These are phyloP conservation scores for Saiga tatarica DNA, from an alignment of 2,113 vertebrate species.

Conservation along the genomic window DNA sequence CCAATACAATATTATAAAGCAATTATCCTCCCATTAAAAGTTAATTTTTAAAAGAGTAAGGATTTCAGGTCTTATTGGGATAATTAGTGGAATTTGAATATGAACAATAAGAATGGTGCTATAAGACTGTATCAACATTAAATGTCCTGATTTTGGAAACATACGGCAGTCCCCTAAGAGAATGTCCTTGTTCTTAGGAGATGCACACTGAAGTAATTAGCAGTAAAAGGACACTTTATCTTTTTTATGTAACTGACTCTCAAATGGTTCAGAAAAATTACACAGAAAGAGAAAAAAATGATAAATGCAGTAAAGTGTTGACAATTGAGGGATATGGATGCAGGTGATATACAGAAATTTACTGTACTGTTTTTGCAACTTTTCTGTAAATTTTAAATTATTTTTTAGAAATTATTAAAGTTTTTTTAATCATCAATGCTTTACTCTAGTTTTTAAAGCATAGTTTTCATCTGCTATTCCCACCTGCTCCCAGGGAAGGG, in stretches of 20 bases:
- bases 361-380: neutral
- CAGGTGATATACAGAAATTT: neutral
- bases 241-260: neutral
- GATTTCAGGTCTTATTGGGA: neutral
- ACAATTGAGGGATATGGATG: too few species aligned
- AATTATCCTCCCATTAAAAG: neutral
- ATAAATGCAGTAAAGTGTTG: neutral
- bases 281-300: neutral
- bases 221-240: neutral
- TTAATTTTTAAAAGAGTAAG: neutral
- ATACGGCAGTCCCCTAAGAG: neutral
- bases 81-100: neutral
- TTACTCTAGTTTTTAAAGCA: neutral
- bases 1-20: neutral
- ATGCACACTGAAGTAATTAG: neutral
- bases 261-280: neutral
- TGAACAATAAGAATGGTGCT: neutral
- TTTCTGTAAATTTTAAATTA: neutral
- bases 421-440: neutral
- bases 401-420: neutral
- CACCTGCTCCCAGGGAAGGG: neutral
- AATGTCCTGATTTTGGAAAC: neutral
- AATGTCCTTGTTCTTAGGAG: neutral
- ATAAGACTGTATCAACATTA: neutral
- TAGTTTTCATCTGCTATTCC: neutral